Conservation (phyloP, 2,888 invertebrate species). For the Archips crataeganus region DNA sequence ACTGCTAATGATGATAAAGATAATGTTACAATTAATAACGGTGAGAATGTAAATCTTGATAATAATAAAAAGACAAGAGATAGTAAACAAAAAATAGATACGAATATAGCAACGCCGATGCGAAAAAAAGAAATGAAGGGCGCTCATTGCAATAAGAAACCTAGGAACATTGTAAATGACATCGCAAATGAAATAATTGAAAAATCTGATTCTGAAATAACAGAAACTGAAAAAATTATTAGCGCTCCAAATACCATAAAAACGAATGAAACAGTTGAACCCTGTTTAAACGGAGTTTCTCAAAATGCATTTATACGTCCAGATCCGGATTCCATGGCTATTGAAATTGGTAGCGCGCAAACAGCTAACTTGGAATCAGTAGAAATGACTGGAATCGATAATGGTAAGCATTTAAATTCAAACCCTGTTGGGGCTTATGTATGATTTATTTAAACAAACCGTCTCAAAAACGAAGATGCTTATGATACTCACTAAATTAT, state of each 20-base stretch:
- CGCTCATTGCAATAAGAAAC: conserved; percentile 3
- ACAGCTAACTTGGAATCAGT: conserved; percentile 44
- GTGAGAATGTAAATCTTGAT: conserved; percentile 4
- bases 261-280: neutral
- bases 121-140: conserved; percentile 12
- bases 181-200: neutral
- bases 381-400: conserved; percentile 51
- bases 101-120: conserved; percentile 5
- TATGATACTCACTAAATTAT: neutral
- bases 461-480: neutral
- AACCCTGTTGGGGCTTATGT: too few species aligned
- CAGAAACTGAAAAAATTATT: neutral
- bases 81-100: neutral
- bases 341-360: conserved; percentile 60
- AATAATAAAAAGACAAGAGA: conserved; percentile 21
- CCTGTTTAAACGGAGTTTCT: conserved; percentile 21
- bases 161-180: neutral
- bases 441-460: too few species aligned
- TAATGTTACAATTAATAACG: neutral
- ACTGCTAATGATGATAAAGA: conserved; percentile 9
- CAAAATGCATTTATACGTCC: conserved; percentile 44
- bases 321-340: conserved; percentile 59
- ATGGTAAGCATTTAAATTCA: conserved; percentile 48
- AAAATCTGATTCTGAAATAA: conserved; percentile 1
- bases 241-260: neutral